Evolutionary conservation across 2,797 vertebrate genomes (phyloP), one percentile per base, ranked within the genome.

Genomic region (Tamandua tetradactyla): DNA sequence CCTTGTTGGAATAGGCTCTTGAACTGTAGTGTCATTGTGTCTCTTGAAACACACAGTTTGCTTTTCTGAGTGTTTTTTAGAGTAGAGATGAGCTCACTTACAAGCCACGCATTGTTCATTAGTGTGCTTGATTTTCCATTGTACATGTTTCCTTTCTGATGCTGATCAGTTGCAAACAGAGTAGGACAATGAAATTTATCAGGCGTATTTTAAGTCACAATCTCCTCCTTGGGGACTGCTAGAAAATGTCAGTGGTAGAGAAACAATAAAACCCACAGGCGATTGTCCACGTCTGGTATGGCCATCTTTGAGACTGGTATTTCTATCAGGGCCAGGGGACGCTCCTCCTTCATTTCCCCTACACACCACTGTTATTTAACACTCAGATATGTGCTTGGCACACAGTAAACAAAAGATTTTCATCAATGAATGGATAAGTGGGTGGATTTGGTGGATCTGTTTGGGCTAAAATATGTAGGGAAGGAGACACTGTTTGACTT

Each of bases 381-480:
- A 74, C 42, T 22, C 69, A 18, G 11, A 8, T 44, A 44, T 44
- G 35, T 94, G 35, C 52, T 0, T 0, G 64, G 59, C 94, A 69
- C 27, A 35, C 40, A 64, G 62, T 1, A 1, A 95, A 86, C n/a
- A 94, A 22, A 75, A 79, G 10, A 10, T 4, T 83, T 82, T 88
- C 72, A 57, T 75, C 76, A 91, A 11, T n/a, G 30, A 86, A 22
- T 87, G 62, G 27, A 72, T 57, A 74, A 64, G 37, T 42, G 23
- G 9, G 10, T 92, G 12, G 57, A 92, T 94, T 97, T 94, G 47
- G 23, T 62, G 47, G n/a, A 80, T 88, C 96, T 37, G n/a, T 92
- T 17, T 84, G 72, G 32, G 30, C 68, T 84, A 76, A 87, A 68
- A 57, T n/a, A 75, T 42, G 22, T n/a, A 75, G 14, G 25, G 40